Evolutionary conservation across 64 coral and sea anemone species (phyloP), one percentile per base, ranked within the genome.

Genomic region (Stylophora pistillata): DNA sequence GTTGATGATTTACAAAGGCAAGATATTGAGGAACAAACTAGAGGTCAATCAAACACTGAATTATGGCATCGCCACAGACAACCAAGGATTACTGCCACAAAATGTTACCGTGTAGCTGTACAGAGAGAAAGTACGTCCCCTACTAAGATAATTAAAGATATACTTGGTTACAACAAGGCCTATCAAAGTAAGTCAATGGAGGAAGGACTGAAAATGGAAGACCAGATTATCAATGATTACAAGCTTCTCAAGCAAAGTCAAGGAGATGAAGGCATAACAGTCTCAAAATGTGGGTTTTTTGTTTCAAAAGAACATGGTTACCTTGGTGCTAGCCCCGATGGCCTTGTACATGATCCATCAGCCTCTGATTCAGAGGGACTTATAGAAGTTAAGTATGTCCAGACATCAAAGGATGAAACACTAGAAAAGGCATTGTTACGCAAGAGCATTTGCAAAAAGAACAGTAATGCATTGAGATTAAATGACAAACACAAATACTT

Each of bases 231-330:
- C 29, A 23, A n/a, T 73, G 88, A 71, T 17, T 90, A 90, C 30
- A 34, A 57, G 9, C 16, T 17, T 2, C 15, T 71, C 32, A 92
- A 86, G 74, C 70, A 78, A 33, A 64, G 6, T 10, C 34, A 86
- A 86, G 82, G 90, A 9, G 41, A 59, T 57, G 55, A 53, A 47
- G 55, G 53, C 34, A 71, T 92, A 1, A 79, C 13, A 76, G 80
- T 92, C 33, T 20, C 12, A 31, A 86, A 92, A 64, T 92, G 90
- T 86, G 90, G 82, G 6, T 92, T 92, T 58, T 86, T 86, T 83
- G 56, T 92, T 63, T 74, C 71, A 16, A 58, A 57, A n/a, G 27
- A 30, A 1, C 71, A 91, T 85, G 81, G 81, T 15, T 91, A 86
- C 54, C 81, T 91, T 73, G 81, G 89, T 57, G 88, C 88, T 14